Conservation (phyloP, 1,140 invertebrate species). For the Spodoptera litura region DNA sequence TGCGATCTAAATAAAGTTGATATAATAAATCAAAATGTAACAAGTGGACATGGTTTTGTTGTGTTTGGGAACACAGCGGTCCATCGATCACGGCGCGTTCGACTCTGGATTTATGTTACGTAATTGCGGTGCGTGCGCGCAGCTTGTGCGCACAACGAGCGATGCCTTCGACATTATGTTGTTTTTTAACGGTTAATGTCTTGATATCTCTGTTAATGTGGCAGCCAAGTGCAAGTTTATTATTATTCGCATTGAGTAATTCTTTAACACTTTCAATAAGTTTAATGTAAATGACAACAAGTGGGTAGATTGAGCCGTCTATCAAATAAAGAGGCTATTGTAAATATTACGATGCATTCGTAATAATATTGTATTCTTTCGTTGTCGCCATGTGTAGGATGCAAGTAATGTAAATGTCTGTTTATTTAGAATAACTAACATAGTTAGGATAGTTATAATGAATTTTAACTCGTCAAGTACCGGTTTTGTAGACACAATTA, state of each 20-base stretch:
- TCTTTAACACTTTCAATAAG: constrained; percentile 28
- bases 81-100: constrained; percentile 75
- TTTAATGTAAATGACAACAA: constrained; percentile 15
- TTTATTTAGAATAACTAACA: no score
- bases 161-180: constrained; percentile 58
- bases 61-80: constrained; percentile 64
- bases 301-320: background rate
- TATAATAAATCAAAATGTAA: constrained; percentile 72
- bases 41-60: constrained; percentile 69
- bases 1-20: constrained; percentile 63
- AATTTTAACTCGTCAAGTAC: no score
- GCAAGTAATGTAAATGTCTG: no score
- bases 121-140: constrained; percentile 74
- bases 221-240: constrained; percentile 45
- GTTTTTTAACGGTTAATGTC: constrained; percentile 60
- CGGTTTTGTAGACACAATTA: no score
- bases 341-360: background rate
- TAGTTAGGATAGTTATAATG: no score
- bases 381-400: no score
- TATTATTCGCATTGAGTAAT: constrained; percentile 36
- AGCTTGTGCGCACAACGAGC: constrained; percentile 48
- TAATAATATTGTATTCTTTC: no score
- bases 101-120: constrained; percentile 76
- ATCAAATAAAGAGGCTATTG: background rate
- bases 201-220: constrained; percentile 60